These are phyloP conservation scores for Oxyteleia sp. DNA, from an alignment of 2,888 invertebrate species.

Conservation along the genomic window DNA sequence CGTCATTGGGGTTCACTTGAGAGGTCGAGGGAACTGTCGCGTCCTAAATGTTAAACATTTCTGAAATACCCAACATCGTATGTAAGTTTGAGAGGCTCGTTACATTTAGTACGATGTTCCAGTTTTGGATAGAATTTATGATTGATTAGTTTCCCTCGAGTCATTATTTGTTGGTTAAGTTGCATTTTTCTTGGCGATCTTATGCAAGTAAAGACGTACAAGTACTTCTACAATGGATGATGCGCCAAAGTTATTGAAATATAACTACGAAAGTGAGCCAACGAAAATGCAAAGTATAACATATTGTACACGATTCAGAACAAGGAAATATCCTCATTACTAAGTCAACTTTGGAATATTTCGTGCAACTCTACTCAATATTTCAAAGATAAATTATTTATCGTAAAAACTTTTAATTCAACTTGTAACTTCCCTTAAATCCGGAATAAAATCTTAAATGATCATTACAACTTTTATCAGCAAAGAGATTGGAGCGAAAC, in stretches of 20 bases:
- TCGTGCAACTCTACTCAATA: not conserved
- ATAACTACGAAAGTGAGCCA: too few species aligned
- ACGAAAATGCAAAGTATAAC: not conserved
- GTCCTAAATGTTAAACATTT: too few species aligned
- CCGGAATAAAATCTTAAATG: conserved; percentile 15
- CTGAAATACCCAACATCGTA: too few species aligned
- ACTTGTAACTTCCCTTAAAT: conserved; percentile 3
- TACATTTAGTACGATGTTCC: not conserved
- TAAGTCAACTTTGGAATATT: not conserved
- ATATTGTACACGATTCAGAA: not conserved
- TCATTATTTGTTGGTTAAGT: conserved; percentile 10
- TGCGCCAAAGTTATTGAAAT: conserved; percentile 7
- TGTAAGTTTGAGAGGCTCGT: not conserved
- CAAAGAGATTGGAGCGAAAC: not conserved
- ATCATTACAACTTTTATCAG: conserved; percentile 18
- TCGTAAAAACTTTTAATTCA: not conserved
- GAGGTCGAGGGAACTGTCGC: too few species aligned
- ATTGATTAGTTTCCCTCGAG: conserved; percentile 15
- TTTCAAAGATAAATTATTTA: conserved; percentile 9
- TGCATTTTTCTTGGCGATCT: not conserved
- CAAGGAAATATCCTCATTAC: not conserved
- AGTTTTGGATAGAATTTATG: not conserved
- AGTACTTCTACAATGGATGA: not conserved
- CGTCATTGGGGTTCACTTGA: too few species aligned
- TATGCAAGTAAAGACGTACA: not conserved